Evolutionary conservation across 2,113 vertebrate genomes (phyloP), one percentile per base, ranked within the genome.

Genomic region (Embiotoca jacksoni): DNA sequence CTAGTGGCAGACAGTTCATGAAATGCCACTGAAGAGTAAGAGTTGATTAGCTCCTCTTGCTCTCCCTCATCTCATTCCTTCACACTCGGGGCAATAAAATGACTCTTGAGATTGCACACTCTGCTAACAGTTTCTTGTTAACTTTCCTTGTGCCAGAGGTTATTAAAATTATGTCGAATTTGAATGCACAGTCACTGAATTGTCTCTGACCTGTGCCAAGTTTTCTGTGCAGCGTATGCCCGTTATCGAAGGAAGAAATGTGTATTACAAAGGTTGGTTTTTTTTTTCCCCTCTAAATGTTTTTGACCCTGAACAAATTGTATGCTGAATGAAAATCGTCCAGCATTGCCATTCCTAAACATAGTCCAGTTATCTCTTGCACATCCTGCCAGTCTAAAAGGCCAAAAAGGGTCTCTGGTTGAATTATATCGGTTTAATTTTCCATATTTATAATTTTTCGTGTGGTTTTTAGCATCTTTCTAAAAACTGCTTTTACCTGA

Each of bases 11-110:
- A 80, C 68, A 73, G 84, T 78, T 69, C 56, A 80, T 86, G 82
- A 84, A 87, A 80, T 76, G 83, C 84, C 74, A 61, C 82, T 56
- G 77, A 83, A 73, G 77, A 83, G 83, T 69, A 68, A 56, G 69
- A 88, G 80, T 78, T 82, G 87, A 91, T 90, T 86, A 88, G 85
- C 86, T 88, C 32, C 74, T 76, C 64, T 79, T 58, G 55, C 82
- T 82, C 81, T 75, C 52, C 78, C 67, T 79, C 73, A 56, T 80
- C 72, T 84, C 83, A 58, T 83, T 87, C 72, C 68, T 37, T 68
- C 73, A 56, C 78, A 80, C 73, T 85, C 72, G 7, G 69, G 68
- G 85, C 73, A 68, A 44, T 65, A 44, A 82, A 88, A 78, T 39
- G 73, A 79, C 83, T 84, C 88, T 61, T 54, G 57, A 74, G 81